Evolutionary conservation across 1,140 invertebrate genomes (phyloP).

Genomic region (Streblospio benedicti): DNA sequence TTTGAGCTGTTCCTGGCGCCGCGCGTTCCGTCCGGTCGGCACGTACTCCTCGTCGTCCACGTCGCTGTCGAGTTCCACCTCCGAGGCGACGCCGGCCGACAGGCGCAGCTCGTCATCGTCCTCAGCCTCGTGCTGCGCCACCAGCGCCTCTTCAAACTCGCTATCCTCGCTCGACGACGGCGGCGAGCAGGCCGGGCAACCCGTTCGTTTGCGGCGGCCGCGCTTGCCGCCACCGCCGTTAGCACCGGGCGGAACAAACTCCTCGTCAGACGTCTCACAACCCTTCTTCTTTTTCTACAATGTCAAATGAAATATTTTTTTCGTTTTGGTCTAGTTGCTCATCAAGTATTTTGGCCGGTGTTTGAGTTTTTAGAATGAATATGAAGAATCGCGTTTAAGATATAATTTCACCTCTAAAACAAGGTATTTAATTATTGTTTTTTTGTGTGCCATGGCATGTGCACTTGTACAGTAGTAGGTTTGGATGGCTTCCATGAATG

Average conservation of each 20-base stretch:
- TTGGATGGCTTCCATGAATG: too few relatives aligned
- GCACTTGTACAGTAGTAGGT: neutral
- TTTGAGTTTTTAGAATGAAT: too few relatives aligned
- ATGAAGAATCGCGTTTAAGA: neutral
- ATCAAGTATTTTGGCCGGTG: too few relatives aligned
- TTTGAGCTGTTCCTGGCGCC: constrained; percentile 26
- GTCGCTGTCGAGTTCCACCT: constrained; percentile 11
- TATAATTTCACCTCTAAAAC: neutral
- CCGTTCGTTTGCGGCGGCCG: neutral
- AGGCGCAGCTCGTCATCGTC: neutral
- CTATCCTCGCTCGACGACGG: neutral
- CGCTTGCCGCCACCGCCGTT: neutral
- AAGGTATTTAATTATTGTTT: neutral
- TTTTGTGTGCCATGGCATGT: neutral
- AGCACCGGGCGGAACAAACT: constrained; percentile 15
- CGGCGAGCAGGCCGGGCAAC: neutral
- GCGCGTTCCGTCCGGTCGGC: constrained; percentile 31
- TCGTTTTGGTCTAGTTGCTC: too few relatives aligned
- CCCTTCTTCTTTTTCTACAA: neutral
- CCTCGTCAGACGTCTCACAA: constrained; percentile 6
- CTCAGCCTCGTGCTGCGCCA: constrained; percentile 4
- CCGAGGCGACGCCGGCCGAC: neutral
- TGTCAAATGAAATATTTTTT: neutral
- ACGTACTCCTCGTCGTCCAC: constrained; percentile 29
- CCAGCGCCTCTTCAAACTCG: too few relatives aligned